These are phyloP conservation scores for Leptopilina clavipes DNA, from an alignment of 1,140 invertebrate species.

Conservation along the genomic window DNA sequence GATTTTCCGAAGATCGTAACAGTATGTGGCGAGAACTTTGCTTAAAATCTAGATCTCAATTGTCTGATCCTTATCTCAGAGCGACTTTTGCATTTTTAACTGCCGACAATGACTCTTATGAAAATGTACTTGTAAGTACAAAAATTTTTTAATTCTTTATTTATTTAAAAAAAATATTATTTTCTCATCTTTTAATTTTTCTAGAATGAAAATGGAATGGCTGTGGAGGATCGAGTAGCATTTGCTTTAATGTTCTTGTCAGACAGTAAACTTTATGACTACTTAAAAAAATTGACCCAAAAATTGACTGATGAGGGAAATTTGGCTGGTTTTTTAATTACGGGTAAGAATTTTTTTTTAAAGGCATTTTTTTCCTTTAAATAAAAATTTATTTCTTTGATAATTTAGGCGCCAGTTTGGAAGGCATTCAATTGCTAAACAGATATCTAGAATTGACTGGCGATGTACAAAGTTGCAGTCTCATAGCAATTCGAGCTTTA, in stretches of 20 bases:
- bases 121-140: conserved; percentile 84
- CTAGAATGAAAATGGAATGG: conserved; percentile 86
- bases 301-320: conserved; percentile 85
- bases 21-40: conserved; percentile 90
- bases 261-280: conserved; percentile 87
- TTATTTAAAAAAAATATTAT: too few relatives aligned
- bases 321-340: conserved; percentile 90
- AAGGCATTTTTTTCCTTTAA: too few relatives aligned
- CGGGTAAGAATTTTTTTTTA: conserved; percentile 76
- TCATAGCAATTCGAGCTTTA: conserved; percentile 86
- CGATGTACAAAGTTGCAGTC: conserved; percentile 93
- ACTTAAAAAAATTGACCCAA: conserved; percentile 82
- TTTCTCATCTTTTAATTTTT: conserved; percentile 61
- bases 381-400: conserved; percentile 27
- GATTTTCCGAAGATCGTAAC: conserved; percentile 88
- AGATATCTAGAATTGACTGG: conserved; percentile 92
- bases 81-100: conserved; percentile 95
- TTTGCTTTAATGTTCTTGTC: conserved; percentile 94
- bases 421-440: conserved; percentile 88
- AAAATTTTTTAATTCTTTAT: too few relatives aligned
- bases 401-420: conserved; percentile 78
- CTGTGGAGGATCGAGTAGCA: conserved; percentile 92
- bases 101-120: conserved; percentile 85
- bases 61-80: conserved; percentile 91
- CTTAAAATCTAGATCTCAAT: conserved; percentile 79